These are phyloP conservation scores for Hetaerina americana DNA, from an alignment of 1,140 invertebrate genomes.

Conservation along the genomic window DNA sequence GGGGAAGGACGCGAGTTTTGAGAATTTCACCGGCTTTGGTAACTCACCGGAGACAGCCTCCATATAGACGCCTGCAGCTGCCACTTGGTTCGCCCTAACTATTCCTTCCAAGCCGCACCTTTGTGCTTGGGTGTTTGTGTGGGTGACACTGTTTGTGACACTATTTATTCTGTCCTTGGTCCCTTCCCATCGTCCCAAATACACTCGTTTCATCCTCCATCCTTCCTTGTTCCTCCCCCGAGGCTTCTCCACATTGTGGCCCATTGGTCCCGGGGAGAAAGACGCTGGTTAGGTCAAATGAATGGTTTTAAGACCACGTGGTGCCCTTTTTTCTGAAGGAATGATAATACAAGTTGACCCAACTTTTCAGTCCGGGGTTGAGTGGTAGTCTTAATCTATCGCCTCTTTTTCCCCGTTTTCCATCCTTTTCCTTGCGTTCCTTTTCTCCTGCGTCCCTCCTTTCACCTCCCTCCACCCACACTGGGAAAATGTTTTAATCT, in stretches of 20 bases:
- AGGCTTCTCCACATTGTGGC: not conserved
- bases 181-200: not conserved
- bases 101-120: not conserved
- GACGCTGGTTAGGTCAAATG: not conserved
- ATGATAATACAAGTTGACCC: not conserved
- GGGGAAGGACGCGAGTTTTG: not conserved
- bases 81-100: not conserved
- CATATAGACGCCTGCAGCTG: not conserved
- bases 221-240: not conserved
- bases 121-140: not conserved
- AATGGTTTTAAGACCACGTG: not conserved
- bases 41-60: not conserved
- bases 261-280: not conserved
- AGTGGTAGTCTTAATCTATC: not conserved
- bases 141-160: not conserved
- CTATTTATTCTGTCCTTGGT: not conserved
- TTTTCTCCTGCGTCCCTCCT: no score
- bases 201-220: not conserved
- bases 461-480: not conserved
- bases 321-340: not conserved
- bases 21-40: not conserved
- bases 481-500: not conserved
- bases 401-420: not conserved
- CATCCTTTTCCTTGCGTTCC: no score
- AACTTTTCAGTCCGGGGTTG: not conserved